phyloP scores from a whole-genome alignment of 2,113 vertebrate species.

The Perca schrenkii region DNA sequence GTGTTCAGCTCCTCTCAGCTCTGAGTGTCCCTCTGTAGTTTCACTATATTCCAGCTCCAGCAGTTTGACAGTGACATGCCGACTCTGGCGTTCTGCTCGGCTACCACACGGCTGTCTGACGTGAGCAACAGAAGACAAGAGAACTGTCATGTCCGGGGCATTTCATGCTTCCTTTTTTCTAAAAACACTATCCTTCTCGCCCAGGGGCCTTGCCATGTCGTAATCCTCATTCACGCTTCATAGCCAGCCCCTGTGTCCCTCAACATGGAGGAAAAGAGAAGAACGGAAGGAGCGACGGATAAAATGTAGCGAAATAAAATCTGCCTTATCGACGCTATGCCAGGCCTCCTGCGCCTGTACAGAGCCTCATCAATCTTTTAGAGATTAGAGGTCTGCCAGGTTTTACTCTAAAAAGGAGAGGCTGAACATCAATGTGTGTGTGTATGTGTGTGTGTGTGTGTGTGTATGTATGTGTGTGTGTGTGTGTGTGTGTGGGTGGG shows the following conservation, averaged over 20 bases:
- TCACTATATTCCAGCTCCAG: constrained; percentile 53
- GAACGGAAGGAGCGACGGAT: constrained; percentile 22
- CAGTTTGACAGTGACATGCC: constrained; percentile 57
- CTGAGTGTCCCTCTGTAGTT: constrained; percentile 44
- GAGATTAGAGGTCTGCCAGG: constrained; percentile 63
- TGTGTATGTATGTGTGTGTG: neutral
- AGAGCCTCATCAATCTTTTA: constrained; percentile 72
- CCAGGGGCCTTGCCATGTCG: constrained; percentile 9
- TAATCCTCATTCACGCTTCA: constrained; percentile 32
- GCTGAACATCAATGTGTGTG: constrained; percentile 35
- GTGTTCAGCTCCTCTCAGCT: constrained; percentile 61
- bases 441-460: constrained; percentile 13
- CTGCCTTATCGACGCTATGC: constrained; percentile 65
- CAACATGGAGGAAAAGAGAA: constrained; percentile 13
- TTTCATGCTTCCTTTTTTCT: constrained; percentile 58
- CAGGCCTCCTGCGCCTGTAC: constrained; percentile 54
- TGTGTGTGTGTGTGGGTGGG: neutral
- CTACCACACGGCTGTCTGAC: constrained; percentile 22
- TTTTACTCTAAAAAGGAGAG: constrained; percentile 23
- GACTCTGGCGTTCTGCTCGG: constrained; percentile 41
- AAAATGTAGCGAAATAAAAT: constrained; percentile 61
- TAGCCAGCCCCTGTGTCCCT: neutral
- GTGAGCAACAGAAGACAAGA: constrained; percentile 18
- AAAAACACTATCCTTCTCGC: constrained; percentile 24
- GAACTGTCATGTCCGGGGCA: constrained; percentile 5